Evolutionary conservation across 2,888 invertebrate genomes (phyloP), one percentile per base, ranked within the genome.

Genomic region (Apomyelois bistriatella): DNA sequence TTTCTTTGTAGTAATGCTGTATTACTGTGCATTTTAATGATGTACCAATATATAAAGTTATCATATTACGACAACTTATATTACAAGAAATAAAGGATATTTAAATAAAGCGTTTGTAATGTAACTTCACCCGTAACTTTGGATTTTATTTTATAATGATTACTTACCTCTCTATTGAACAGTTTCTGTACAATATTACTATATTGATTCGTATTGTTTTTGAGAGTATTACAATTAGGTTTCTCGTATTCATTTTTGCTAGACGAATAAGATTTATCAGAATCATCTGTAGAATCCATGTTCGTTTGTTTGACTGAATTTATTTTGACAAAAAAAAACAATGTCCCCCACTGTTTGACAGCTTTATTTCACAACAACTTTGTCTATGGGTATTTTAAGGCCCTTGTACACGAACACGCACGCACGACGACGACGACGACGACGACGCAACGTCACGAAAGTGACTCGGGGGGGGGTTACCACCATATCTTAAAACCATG

Each of bases 121-220:
- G 64, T 58, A 61, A 67, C n/a, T 63, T 64, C 68, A 65, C 61
- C 22, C 22, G 22, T 22, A 58, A 57, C 59, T 65, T 53, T 57
- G 53, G 41, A 22, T 43, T 58, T 62, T 62, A 66, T 60, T 54
- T 54, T 55, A 61, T 59, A 57, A 63, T 60, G 62, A 46, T 16
- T 58, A 79, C 86, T 85, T 78, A 93, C 93, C 91, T 93, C 93
- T 74, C 93, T 87, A 72, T 92, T 92, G 68, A 92, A 90, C 69
- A 93, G 81, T 82, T 93, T 93, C 70, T 85, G 78, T 58, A 87
- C 74, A 64, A 82, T 83, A 71, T 88, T 89, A 66, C 70, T 77
- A 66, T 74, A 78, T 62, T 72, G 70, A 60, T 60, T 68, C 59
- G 76, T 66, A 62, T 72, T 70, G 61, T 66, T 75, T 68, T 60